Evolutionary conservation across 2,797 vertebrate genomes (phyloP).

Genomic region (Xenops minutus): DNA sequence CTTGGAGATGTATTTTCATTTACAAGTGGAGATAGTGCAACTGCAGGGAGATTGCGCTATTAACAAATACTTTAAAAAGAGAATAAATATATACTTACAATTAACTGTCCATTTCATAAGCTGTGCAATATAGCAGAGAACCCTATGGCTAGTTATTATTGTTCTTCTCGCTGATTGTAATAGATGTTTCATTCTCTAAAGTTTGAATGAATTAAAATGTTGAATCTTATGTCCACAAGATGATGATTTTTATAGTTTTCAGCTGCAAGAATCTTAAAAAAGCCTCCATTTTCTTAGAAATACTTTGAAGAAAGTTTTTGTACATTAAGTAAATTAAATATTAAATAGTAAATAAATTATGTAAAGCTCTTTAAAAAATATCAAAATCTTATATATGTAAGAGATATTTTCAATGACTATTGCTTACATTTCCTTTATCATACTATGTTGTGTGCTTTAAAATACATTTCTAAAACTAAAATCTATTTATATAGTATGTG

Average conservation of each 20-base stretch:
- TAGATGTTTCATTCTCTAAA: neutral
- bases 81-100: neutral
- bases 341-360: too few relatives aligned
- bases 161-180: neutral
- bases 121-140: neutral
- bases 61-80: neutral
- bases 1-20: neutral
- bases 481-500: neutral
- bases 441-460: neutral
- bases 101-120: neutral
- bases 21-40: neutral
- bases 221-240: neutral
- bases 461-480: neutral
- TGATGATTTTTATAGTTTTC: neutral
- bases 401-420: neutral
- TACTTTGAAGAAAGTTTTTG: neutral
- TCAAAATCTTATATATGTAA: neutral
- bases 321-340: neutral
- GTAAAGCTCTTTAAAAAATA: neutral
- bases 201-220: neutral
- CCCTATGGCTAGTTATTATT: neutral
- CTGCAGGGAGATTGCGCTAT: neutral
- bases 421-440: neutral
- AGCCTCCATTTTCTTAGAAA: neutral
- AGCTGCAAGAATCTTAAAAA: neutral